Evolutionary conservation across 53 echinoderm and acorn worm genomes (phyloP).

Genomic region (Patiria pectinifera): DNA sequence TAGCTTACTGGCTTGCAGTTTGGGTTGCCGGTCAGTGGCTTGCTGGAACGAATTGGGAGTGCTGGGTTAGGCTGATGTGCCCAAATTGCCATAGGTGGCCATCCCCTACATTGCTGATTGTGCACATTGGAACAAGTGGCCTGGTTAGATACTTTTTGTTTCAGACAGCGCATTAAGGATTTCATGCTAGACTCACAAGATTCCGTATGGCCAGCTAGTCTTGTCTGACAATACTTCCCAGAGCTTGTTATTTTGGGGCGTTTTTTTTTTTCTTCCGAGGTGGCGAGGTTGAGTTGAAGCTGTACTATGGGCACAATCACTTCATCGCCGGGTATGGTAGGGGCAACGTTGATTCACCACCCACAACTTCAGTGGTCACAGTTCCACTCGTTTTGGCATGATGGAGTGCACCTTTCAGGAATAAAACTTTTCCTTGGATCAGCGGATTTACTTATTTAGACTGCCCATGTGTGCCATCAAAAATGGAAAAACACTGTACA

Average conservation of each 20-base stretch:
- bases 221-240: background rate
- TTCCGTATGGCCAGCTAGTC: background rate
- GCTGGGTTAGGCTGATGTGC: no score
- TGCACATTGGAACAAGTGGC: background rate
- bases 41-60: no score
- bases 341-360: constrained; percentile 5
- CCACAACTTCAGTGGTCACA: constrained; percentile 17
- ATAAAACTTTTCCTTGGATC: no score
- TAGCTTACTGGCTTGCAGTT: no score
- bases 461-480: no score
- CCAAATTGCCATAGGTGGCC: background rate
- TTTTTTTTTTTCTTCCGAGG: background rate
- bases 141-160: background rate
- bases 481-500: no score
- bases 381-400: background rate
- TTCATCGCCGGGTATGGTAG: background rate
- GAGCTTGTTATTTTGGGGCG: constrained; percentile 1
- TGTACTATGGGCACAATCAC: no score
- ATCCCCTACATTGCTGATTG: background rate
- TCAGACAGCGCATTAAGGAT: background rate
- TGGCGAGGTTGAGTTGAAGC: background rate
- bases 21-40: no score
- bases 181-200: background rate
- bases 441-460: no score
- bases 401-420: background rate